Evolutionary conservation across 35 echinoderm and acorn worm species (phyloP).

Genomic region (Heliocidaris erythrogramma): DNA sequence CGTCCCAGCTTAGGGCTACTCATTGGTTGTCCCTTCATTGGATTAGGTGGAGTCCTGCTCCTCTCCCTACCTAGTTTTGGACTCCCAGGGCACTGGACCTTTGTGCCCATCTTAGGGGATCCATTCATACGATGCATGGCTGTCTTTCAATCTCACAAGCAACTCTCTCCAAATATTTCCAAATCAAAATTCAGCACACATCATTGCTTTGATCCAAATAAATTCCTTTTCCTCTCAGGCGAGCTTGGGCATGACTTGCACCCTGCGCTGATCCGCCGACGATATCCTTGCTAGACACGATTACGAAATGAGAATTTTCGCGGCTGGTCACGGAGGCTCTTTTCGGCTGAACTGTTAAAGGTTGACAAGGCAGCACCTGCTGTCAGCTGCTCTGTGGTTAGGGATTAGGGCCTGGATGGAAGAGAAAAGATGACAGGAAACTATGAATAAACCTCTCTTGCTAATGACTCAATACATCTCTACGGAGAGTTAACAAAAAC

Average conservation of each 20-base stretch:
- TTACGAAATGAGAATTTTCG: conserved; percentile 4
- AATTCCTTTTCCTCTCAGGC: neutral
- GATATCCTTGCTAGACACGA: neutral
- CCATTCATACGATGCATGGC: conserved; percentile 21
- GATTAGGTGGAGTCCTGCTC: conserved; percentile 49
- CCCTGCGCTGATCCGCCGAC: neutral
- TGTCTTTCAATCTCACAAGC: neutral
- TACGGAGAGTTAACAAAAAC: neutral
- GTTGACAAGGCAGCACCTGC: conserved; percentile 21
- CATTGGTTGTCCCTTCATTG: conserved; percentile 25
- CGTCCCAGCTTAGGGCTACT: conserved; percentile 37
- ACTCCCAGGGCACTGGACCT: neutral
- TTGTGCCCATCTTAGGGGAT: conserved; percentile 22
- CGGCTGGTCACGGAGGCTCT: neutral
- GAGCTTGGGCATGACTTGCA: neutral
- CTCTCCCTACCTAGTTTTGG: conserved; percentile 18
- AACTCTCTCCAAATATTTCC: neutral
- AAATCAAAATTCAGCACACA: neutral
- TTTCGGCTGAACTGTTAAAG: neutral
- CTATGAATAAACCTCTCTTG: conserved; percentile 35
- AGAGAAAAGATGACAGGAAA: conserved; percentile 34
- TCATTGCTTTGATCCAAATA: conserved; percentile 11
- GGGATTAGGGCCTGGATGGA: neutral
- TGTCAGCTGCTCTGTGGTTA: conserved; percentile 5
- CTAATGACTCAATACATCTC: conserved; percentile 6